Evolutionary conservation across 2,797 vertebrate species (phyloP), one percentile per base, ranked within the genome.

Genomic region (Mionectes olivaceus): DNA sequence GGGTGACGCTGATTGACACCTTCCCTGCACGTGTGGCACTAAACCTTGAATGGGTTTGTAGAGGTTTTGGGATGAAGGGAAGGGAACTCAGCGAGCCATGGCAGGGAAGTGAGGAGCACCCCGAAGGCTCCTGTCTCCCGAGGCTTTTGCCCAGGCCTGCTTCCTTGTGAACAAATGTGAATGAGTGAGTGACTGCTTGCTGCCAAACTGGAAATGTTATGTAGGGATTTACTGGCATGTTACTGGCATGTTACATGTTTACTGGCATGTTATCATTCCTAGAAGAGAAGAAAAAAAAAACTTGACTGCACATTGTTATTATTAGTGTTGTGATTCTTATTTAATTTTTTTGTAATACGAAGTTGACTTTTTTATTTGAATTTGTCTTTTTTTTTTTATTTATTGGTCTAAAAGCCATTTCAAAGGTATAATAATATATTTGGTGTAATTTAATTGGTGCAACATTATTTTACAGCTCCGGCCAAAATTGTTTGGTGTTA

Each of bases 341-440:
- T 98, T 99, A 98, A 99, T 99, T 99, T 99, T 83, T 98, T 98
- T 98, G 97, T 99, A 98, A 99, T 99, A 98, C 98, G 98, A 98
- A 99, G 98, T 98, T 98, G 97, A 98, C 98, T 98, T 98, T 98
- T 98, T 98, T 98, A 98, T 98, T 98, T 98, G 98, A 97, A 98
- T 98, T 97, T 99, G 98, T 98, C 73, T 98, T 79, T 80, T 98
- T 76, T 76, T 89, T 98, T 99, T 98, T 98, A 99, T 99, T 99
- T 99, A 99, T 99, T 99, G 98, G 98, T 99, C 98, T 99, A 98
- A 98, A 99, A 99, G 99, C 99, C 99, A 99, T 99, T 99, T 98
- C 98, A 98, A 98, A 98, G 97, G 97, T 98, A 98, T 98, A 98
- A 98, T 98, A 98, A 98, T 98, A 98, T 97, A 98, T 98, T 98